These are phyloP conservation scores for Neotoxoptera formosana DNA, from an alignment of 1,140 invertebrate species.

Conservation along the genomic window DNA sequence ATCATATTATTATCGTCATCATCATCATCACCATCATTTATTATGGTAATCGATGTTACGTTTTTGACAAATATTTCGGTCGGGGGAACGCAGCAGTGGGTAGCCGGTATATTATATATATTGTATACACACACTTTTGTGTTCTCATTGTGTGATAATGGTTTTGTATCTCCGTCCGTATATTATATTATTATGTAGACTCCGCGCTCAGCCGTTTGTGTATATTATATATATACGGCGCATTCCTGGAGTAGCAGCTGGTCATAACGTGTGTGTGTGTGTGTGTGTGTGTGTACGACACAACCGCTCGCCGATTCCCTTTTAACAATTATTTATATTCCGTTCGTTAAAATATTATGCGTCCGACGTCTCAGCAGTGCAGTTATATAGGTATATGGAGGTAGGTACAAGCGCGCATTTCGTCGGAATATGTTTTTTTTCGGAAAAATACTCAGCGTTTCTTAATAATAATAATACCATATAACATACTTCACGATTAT, in stretches of 20 bases:
- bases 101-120: too few relatives aligned
- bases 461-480: neutral
- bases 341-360: neutral
- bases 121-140: neutral
- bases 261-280: neutral
- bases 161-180: neutral
- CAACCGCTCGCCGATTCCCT: neutral
- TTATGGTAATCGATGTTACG: neutral
- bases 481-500: neutral
- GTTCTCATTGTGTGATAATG: slow-evolving; percentile 1
- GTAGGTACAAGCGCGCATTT: neutral
- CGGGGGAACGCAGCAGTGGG: neutral
- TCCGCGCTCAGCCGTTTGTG: neutral
- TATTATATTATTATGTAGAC: too few relatives aligned
- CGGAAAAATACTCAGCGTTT: too few relatives aligned
- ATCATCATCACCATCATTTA: neutral
- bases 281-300: too few relatives aligned
- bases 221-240: too few relatives aligned
- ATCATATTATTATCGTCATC: neutral
- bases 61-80: slow-evolving; percentile 31
- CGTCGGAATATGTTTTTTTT: neutral
- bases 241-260: slow-evolving; percentile 32
- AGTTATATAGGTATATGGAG: too few relatives aligned
- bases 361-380: neutral
- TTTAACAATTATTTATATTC: neutral